Percentiles rank a stretch among this genome's conserved stretches.
Evolutionary conservation across 1,140 invertebrate genomes (phyloP).

Genomic region (Cotesia vestalis): DNA sequence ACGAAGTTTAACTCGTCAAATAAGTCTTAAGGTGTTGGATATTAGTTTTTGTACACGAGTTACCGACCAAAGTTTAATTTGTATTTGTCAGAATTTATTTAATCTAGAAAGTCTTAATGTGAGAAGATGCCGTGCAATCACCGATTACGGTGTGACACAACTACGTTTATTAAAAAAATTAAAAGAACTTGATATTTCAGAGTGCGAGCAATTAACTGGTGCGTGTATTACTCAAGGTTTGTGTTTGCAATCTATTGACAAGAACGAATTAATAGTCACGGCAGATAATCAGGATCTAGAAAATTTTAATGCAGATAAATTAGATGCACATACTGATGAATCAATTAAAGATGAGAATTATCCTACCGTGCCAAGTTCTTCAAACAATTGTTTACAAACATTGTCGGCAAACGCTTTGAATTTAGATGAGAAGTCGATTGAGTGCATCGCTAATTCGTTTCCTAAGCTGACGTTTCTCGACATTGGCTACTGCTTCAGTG

Average conservation of each 20-base stretch:
- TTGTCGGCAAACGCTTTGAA: conserved; percentile 72
- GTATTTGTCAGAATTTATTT: conserved; percentile 68
- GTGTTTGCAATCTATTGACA: conserved; percentile 52
- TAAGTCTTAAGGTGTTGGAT: conserved; percentile 69
- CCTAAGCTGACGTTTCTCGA: conserved; percentile 71
- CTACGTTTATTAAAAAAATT: conserved; percentile 68
- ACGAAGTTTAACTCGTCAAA: conserved; percentile 68
- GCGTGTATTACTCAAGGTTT: conserved; percentile 70
- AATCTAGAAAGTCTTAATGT: conserved; percentile 69
- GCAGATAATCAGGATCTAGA: conserved; percentile 15
- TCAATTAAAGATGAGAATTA: neutral
- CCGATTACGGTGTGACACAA: conserved; percentile 68
- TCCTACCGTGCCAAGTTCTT: too few species aligned
- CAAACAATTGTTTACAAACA: conserved; percentile 57
- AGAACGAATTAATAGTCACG: conserved; percentile 2
- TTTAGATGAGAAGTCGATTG: conserved; percentile 71
- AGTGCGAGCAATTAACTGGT: conserved; percentile 72
- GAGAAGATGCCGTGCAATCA: conserved; percentile 70
- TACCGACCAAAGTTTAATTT: conserved; percentile 70
- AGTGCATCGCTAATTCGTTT: conserved; percentile 67
- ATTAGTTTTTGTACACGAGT: conserved; percentile 72
- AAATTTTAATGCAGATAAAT: conserved; percentile 26
- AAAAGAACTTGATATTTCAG: conserved; percentile 72
- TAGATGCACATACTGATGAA: neutral
- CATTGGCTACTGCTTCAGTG: conserved; percentile 73